phyloP scores from a whole-genome alignment of 1,140 invertebrate genomes.

The Drosophila eugracilis region DNA sequence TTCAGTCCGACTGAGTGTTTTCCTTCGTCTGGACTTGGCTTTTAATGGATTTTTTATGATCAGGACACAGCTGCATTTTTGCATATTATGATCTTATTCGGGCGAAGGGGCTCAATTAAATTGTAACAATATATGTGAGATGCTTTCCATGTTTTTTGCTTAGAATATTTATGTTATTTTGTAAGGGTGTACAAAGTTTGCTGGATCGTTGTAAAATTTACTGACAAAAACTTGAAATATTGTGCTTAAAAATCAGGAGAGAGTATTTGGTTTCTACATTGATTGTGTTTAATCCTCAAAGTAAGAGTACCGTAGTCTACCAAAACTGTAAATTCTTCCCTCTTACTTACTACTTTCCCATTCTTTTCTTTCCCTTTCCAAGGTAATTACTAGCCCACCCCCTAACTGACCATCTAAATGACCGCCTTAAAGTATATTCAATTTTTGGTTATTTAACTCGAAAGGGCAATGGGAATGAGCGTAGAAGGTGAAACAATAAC shows the following conservation, averaged over 20 bases:
- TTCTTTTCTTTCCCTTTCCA: slow-evolving; percentile 7
- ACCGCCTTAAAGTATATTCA: slow-evolving; percentile 16
- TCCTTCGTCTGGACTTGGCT: slow-evolving; percentile 15
- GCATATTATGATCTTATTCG: slow-evolving; percentile 35
- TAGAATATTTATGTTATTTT: slow-evolving; percentile 10
- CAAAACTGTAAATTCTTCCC: not conserved
- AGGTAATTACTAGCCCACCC: slow-evolving; percentile 8
- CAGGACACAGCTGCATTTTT: slow-evolving; percentile 68
- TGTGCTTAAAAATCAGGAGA: too few relatives aligned
- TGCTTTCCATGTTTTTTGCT: slow-evolving; percentile 24
- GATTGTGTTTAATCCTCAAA: not conserved
- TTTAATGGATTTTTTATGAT: slow-evolving; percentile 60
- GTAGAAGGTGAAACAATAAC: slow-evolving; percentile 66
- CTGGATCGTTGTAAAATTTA: not conserved
- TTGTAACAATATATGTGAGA: slow-evolving; percentile 36
- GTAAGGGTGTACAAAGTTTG: not conserved
- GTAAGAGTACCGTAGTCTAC: not conserved
- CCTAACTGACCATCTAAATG: not conserved
- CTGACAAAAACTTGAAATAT: too few relatives aligned
- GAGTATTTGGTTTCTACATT: slow-evolving; percentile 8
- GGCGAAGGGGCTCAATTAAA: slow-evolving; percentile 8
- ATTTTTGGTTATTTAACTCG: slow-evolving; percentile 48
- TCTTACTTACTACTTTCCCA: not conserved
- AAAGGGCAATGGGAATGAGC: not conserved
- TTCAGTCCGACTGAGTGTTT: slow-evolving; percentile 4